phyloP scores from a whole-genome alignment of 2,797 vertebrate species.

The Sarcoramphus papa region DNA sequence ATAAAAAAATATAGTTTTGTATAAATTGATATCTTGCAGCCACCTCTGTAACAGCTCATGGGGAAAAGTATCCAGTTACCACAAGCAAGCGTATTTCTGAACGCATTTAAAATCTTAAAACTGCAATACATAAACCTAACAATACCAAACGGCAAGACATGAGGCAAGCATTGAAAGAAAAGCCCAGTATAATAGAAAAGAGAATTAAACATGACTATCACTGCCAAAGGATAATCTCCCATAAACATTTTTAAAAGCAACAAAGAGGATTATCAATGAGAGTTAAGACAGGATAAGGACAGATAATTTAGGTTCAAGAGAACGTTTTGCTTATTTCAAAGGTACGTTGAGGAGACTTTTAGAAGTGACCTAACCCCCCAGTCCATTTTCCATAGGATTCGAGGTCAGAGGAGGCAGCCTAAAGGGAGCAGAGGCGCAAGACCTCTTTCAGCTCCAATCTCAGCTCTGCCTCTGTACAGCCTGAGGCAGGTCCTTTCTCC shows the following conservation, averaged over 20 bases:
- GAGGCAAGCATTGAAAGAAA: neutral
- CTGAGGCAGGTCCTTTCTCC: neutral
- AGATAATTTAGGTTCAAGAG: neutral
- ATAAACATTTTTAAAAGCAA: neutral
- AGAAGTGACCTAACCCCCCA: rapidly evolving
- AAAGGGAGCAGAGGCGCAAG: neutral
- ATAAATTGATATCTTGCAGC: neutral
- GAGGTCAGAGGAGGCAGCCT: neutral
- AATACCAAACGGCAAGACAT: neutral
- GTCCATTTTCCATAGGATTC: neutral
- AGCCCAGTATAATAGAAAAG: neutral
- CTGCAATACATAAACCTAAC: neutral
- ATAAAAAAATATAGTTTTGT: neutral
- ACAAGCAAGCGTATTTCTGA: neutral
- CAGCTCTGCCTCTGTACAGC: neutral
- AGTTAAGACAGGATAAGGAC: neutral
- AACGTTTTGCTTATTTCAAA: neutral
- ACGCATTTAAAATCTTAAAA: neutral
- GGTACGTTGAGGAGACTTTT: neutral
- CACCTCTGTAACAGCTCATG: neutral
- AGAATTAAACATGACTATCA: neutral
- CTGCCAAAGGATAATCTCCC: neutral
- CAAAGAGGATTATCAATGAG: neutral
- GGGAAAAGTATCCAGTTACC: neutral
- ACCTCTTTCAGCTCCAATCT: neutral